Conservation (phyloP, 2,888 invertebrate genomes). For the Erebia palarica region DNA sequence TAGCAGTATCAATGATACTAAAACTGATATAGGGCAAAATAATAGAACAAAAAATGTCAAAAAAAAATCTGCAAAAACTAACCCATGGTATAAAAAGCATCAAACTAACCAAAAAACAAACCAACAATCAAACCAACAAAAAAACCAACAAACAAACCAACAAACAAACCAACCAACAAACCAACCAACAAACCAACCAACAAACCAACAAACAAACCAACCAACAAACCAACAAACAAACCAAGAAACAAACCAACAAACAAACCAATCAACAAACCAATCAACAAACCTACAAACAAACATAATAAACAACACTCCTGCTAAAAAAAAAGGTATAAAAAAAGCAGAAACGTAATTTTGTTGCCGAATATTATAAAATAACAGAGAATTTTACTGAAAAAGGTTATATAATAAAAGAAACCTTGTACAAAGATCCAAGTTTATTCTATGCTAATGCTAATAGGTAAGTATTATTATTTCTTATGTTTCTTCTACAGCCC, state of each 20-base stretch:
- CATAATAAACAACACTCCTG: background rate
- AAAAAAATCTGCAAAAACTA: background rate
- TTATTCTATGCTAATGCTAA: background rate
- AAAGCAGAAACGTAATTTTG: background rate
- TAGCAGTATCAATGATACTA: background rate
- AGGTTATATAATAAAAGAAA: constrained; percentile 4
- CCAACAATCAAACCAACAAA: no score
- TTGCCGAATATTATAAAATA: background rate
- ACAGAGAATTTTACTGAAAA: background rate
- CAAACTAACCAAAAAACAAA: no score
- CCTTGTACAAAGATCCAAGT: background rate
- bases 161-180: no score
- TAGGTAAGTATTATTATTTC: background rate
- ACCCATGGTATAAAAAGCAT: background rate
- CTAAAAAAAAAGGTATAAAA: background rate
- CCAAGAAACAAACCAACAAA: no score
- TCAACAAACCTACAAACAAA: no score
- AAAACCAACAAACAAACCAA: no score
- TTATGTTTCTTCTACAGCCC: background rate
- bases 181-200: no score
- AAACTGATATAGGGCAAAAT: background rate
- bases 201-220: no score
- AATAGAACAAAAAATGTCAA: background rate
- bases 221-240: no score
- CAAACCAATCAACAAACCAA: no score